Evolutionary conservation across 2,113 vertebrate genomes (phyloP).

Genomic region (Emydura subglobosa): DNA sequence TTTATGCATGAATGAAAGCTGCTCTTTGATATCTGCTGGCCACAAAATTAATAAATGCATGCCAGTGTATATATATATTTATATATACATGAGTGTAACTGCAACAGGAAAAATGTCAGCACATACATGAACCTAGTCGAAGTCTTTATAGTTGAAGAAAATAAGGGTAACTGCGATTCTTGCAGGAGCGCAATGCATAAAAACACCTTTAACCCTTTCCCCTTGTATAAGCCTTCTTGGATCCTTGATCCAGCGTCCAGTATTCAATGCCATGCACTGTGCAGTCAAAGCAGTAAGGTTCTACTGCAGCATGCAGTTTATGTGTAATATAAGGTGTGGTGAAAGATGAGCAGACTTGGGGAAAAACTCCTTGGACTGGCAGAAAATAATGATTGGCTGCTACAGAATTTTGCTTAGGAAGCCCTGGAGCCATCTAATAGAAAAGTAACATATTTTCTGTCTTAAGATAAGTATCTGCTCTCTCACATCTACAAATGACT

Average conservation of each 20-base stretch:
- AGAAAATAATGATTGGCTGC: neutral
- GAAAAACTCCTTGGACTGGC: neutral
- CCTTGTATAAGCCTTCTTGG: neutral
- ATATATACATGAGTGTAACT: fast-evolving
- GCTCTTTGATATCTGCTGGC: neutral
- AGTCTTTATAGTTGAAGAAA: neutral
- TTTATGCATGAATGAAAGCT: neutral
- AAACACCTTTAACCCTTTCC: neutral
- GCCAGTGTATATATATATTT: neutral
- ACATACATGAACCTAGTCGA: neutral
- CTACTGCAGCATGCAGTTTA: fast-evolving
- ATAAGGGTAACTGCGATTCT: neutral
- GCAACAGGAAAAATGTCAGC: neutral
- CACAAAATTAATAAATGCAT: fast-evolving
- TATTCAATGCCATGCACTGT: neutral
- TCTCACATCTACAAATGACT: neutral
- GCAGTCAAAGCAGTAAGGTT: neutral
- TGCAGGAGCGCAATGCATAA: neutral
- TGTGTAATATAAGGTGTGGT: neutral
- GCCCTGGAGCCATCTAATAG: neutral
- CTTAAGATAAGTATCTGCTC: neutral
- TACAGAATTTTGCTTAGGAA: neutral
- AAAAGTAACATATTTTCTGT: neutral
- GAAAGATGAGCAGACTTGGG: neutral
- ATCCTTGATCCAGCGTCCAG: neutral